A percentile compares a stretch with the other conserved stretches of the same genome.
phyloP scores from a whole-genome alignment of 2,888 invertebrate genomes.

The Amblyjoppa proteus region DNA sequence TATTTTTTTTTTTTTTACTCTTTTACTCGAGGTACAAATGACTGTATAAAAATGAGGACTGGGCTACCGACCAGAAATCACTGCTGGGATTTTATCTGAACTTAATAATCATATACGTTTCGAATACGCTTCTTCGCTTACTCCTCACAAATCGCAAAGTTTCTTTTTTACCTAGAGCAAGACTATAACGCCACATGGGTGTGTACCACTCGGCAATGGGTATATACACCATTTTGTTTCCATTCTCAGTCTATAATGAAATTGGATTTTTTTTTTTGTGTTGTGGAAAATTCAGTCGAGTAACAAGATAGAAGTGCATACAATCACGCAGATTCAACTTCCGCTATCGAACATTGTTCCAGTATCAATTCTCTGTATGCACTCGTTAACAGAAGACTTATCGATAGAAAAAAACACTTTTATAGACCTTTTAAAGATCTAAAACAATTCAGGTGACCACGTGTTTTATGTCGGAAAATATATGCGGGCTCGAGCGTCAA shows the following conservation, averaged over 20 bases:
- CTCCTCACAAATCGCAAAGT: constrained; percentile 16
- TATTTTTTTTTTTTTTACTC: background rate
- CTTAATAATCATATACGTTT: constrained; percentile 62
- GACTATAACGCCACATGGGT: constrained; percentile 69
- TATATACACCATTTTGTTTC: constrained; percentile 40
- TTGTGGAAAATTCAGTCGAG: constrained; percentile 72
- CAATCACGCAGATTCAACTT: constrained; percentile 17
- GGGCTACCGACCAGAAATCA: constrained; percentile 56
- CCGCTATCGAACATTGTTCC: constrained; percentile 62
- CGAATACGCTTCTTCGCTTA: constrained; percentile 32
- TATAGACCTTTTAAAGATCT: background rate
- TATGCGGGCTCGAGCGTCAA: background rate
- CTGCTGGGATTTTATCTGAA: constrained; percentile 64
- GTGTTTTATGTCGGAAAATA: background rate
- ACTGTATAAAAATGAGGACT: constrained; percentile 56
- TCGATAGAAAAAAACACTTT: background rate
- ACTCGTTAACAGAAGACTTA: constrained; percentile 18
- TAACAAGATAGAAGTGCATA: constrained; percentile 26
- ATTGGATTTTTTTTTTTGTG: constrained; percentile 73
- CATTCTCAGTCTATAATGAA: constrained; percentile 81
- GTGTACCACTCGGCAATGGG: background rate
- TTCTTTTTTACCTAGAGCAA: constrained; percentile 66
- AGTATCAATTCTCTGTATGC: constrained; percentile 59
- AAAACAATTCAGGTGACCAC: background rate
- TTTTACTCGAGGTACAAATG: constrained; percentile 52